Percentiles rank a stretch among this genome's conserved stretches.
Conservation (phyloP, 2,113 vertebrate genomes). For the Hippocampus zosterae region DNA sequence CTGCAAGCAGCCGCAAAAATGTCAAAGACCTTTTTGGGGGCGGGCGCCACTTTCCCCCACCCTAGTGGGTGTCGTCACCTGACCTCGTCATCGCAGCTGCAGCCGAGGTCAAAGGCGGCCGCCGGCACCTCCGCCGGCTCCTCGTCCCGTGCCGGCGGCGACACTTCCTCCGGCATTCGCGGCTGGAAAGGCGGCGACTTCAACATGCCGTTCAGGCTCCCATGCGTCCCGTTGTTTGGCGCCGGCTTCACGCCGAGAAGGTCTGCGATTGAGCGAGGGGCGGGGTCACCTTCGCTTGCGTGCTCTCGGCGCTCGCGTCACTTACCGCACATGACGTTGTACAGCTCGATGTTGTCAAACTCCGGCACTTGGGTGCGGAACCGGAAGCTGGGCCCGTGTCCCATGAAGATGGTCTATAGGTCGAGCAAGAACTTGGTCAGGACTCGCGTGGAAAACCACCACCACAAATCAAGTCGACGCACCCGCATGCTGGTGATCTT, state of each 20-base stretch:
- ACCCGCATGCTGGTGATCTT: constrained; percentile 98
- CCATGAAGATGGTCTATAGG: constrained; percentile 91
- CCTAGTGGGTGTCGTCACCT: background rate
- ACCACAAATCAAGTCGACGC: constrained; percentile 3
- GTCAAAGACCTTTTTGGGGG: background rate
- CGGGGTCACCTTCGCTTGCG: background rate
- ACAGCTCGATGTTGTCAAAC: constrained; percentile 97
- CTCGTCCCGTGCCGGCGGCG: constrained; percentile 67
- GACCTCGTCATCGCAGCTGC: constrained; percentile 91
- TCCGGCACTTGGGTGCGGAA: constrained; percentile 87
- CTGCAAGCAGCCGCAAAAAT: constrained; percentile 57
- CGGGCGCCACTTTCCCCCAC: background rate
- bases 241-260: constrained; percentile 87
- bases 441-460: background rate
- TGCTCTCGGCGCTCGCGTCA: background rate
- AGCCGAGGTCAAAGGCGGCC: constrained; percentile 79
- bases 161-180: constrained; percentile 82
- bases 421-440: background rate
- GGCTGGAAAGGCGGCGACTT: constrained; percentile 77
- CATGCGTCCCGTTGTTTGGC: constrained; percentile 93
- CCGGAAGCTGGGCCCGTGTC: constrained; percentile 91
- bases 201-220: constrained; percentile 88
- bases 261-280: constrained; percentile 66
- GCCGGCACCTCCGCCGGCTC: constrained; percentile 49
- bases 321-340: constrained; percentile 99